Evolutionary conservation across 2,113 vertebrate genomes (phyloP).

Genomic region (Aplodontia rufa): DNA sequence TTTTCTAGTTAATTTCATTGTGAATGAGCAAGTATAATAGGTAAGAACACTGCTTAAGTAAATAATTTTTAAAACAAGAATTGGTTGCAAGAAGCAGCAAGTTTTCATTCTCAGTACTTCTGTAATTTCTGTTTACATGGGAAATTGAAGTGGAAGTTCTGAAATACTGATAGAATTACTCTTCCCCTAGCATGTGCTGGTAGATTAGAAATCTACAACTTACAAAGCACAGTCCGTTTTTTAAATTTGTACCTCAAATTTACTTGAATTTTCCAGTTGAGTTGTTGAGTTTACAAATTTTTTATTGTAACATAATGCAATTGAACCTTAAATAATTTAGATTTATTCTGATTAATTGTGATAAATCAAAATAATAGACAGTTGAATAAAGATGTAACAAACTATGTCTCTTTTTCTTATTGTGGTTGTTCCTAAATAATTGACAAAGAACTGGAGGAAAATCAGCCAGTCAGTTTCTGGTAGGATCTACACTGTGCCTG

Average conservation of each 20-base stretch:
- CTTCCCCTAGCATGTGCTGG: not conserved
- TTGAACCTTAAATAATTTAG: not conserved
- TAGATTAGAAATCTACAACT: not conserved
- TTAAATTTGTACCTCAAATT: not conserved
- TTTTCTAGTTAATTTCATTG: not conserved
- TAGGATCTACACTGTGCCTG: not conserved
- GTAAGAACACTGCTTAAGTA: not conserved
- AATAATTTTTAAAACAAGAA: not conserved
- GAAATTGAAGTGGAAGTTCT: constrained; percentile 23
- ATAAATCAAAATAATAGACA: not conserved
- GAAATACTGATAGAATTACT: not conserved
- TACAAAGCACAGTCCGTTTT: not conserved
- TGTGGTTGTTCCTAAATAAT: not conserved
- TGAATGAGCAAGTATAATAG: not conserved
- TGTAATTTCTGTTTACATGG: constrained; percentile 27
- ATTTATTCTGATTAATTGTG: not conserved
- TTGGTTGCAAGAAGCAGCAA: not conserved
- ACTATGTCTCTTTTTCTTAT: not conserved
- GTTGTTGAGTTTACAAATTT: not conserved
- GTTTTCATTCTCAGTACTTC: not conserved
- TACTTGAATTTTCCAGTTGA: not conserved
- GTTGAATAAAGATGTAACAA: not conserved
- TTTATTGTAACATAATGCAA: not conserved
- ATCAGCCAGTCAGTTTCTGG: not conserved
- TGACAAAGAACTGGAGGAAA: not conserved